Base-by-base conservation (phyloP, 1,140 invertebrate species). In the Cyclargus thomasi region DNA sequence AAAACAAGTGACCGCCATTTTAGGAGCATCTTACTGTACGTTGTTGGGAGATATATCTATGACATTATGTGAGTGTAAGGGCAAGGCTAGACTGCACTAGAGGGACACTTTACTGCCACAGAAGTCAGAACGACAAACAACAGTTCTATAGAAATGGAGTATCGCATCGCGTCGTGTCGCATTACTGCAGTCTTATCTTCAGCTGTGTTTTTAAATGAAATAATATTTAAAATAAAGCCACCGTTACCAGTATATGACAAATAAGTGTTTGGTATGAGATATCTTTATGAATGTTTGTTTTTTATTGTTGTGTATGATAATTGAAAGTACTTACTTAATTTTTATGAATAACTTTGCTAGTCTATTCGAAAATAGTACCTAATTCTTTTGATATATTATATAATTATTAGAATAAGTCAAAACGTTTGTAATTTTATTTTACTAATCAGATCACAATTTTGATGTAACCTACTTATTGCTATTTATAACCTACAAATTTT, bases 281-380 rank as follows among this genome's bases (percentile, higher is more conserved):
- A 18, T 59, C 7, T 20, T 18, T 20, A 11, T 20, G 55, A 20
- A 21, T 59, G 55, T 59, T 47, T 47, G 39, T 4, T 55, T 53
- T 53, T 55, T 8, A 7, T n/a, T 55, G 18, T 55, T 55, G 53
- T 55, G 55, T 59, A 20, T 21, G 17, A 21, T 21, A 59, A 20
- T 59, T 21, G 17, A 21, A 59, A 59, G 55, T 59, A 59, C 55
- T 59, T 59, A 59, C 55, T 59, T 59, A 59, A 59, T 20, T 59
- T 59, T 18, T 59, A 59, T 59, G 14, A 16, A 47, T 47, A 20
- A 1, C 21, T 59, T 59, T 59, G 55, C 55, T 59, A 59, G 55
- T 59, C 55, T 20, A 21, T 20, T 59, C 21, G 20, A 59, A 55
- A 55, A 20, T 59, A 59, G 17, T 59, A 20, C 20, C 20, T 59